Percentiles rank a stretch among this genome's conserved stretches.
Conservation (phyloP, 1,140 invertebrate genomes). For the Drosophila ironensis region DNA sequence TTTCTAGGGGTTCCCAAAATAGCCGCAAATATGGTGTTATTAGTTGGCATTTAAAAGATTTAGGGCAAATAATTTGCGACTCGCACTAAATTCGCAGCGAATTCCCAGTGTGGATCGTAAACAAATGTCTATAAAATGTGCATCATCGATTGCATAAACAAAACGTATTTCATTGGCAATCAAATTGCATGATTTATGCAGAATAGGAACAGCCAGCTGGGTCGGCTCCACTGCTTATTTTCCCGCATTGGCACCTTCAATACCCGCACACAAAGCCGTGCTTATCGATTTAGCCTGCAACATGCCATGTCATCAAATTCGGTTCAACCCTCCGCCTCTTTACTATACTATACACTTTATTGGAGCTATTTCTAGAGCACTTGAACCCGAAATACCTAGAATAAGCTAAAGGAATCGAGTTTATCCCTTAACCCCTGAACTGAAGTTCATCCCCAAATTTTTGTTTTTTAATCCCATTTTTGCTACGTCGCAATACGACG, state of each 20-base stretch:
- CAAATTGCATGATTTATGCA: constrained; percentile 68
- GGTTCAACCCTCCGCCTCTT: constrained; percentile 1
- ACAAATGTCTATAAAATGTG: constrained; percentile 58
- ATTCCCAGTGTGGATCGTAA: background rate
- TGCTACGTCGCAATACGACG: constrained; percentile 65
- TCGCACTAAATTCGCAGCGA: constrained; percentile 12
- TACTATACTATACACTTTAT: too few species aligned
- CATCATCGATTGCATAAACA: constrained; percentile 68
- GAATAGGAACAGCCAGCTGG: constrained; percentile 38
- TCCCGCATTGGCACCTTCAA: background rate
- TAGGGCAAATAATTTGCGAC: background rate
- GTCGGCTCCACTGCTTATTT: background rate
- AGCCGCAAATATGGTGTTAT: constrained; percentile 27
- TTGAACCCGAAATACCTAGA: constrained; percentile 19
- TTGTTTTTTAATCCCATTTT: constrained; percentile 48
- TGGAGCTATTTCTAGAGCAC: constrained; percentile 15
- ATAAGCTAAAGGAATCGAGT: constrained; percentile 52
- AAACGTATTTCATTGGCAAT: constrained; percentile 55
- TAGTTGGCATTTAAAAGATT: constrained; percentile 22
- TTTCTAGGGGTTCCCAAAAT: constrained; percentile 17
- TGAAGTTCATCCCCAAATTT: constrained; percentile 36
- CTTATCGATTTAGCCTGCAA: constrained; percentile 58
- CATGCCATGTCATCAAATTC: constrained; percentile 49
- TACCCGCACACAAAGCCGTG: constrained; percentile 14
- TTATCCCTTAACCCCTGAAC: background rate